Conservation (phyloP, 1,140 invertebrate genomes). For the Hyles vespertilio region DNA sequence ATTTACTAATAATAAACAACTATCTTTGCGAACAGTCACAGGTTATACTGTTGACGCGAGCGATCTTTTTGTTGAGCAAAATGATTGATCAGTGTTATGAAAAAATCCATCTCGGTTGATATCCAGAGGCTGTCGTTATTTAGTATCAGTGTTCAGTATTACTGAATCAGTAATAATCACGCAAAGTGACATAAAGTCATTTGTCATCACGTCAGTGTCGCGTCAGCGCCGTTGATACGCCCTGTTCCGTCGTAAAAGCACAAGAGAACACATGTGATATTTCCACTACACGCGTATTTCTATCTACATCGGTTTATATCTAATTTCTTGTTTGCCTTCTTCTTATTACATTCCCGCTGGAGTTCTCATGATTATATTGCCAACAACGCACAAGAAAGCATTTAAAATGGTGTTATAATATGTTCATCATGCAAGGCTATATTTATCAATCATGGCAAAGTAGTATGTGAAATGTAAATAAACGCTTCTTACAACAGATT, state of each 20-base stretch:
- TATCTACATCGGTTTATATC: neutral
- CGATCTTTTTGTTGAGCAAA: slow-evolving; percentile 18
- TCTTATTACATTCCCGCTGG: no score
- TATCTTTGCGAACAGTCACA: no score
- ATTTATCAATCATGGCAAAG: no score
- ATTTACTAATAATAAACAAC: no score
- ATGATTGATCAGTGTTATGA: slow-evolving; percentile 29
- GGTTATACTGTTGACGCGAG: slow-evolving; percentile 20
- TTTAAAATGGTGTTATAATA: no score
- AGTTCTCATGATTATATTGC: no score
- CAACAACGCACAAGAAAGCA: no score
- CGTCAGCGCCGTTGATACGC: slow-evolving; percentile 48
- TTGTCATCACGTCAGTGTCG: slow-evolving; percentile 56
- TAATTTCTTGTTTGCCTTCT: neutral
- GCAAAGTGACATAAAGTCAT: slow-evolving; percentile 37
- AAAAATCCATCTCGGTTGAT: slow-evolving; percentile 14
- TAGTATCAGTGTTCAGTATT: slow-evolving; percentile 10
- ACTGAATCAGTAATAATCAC: slow-evolving; percentile 28
- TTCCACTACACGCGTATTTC: slow-evolving; percentile 1
- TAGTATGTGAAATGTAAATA: no score
- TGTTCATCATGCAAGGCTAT: no score
- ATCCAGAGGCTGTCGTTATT: slow-evolving; percentile 2
- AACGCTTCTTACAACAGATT: no score
- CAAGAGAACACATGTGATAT: neutral
- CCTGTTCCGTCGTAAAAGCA: slow-evolving; percentile 43